These are phyloP conservation scores for Poicephalus meyeri DNA, from an alignment of 2,113 vertebrate genomes.

Conservation along the genomic window DNA sequence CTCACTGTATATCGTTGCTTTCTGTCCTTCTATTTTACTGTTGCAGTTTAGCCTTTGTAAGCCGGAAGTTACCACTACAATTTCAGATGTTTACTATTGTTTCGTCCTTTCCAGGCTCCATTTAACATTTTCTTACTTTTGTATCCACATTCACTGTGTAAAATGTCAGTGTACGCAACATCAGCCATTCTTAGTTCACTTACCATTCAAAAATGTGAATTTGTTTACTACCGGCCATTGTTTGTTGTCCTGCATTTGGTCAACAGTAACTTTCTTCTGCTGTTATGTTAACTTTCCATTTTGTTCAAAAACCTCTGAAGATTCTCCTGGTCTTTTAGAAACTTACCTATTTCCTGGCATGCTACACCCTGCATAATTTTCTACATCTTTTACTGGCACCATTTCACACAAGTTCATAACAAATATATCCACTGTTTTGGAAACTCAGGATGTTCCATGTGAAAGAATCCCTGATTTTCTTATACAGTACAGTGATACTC, in stretches of 20 bases:
- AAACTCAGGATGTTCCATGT: not conserved
- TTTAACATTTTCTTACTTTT: not conserved
- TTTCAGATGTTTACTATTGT: not conserved
- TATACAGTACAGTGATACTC: rapidly evolving
- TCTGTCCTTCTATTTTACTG: not conserved
- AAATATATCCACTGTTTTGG: not conserved
- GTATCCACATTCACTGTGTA: not conserved
- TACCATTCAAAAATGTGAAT: not conserved
- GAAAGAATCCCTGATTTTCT: not conserved
- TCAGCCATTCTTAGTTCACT: not conserved
- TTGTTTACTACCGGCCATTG: not conserved
- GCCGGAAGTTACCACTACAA: not conserved
- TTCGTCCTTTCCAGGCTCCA: not conserved
- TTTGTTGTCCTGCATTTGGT: not conserved
- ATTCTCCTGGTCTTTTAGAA: not conserved
- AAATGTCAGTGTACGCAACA: not conserved
- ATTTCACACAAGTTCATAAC: not conserved
- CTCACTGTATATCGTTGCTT: not conserved
- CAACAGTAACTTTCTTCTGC: not conserved
- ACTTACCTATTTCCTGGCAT: not conserved
- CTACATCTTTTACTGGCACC: not conserved
- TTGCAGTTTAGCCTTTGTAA: not conserved
- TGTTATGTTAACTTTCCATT: not conserved
- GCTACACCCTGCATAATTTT: rapidly evolving
- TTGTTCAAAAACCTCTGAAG: not conserved